Conservation (phyloP, 1,140 invertebrate genomes). For the Drosophila hydei region DNA sequence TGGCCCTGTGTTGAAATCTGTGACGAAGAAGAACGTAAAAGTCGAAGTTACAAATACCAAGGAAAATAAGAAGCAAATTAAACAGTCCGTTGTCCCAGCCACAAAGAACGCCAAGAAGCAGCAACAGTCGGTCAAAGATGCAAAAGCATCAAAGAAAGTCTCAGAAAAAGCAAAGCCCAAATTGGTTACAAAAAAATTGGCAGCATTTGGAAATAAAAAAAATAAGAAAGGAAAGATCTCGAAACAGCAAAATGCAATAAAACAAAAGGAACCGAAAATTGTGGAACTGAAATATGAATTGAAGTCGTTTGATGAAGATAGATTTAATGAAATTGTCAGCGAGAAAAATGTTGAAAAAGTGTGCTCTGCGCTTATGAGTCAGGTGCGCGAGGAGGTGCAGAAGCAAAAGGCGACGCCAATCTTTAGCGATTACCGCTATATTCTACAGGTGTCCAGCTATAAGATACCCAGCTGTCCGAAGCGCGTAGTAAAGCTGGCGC, state of each 20-base stretch:
- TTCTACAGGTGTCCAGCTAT: constrained; percentile 68
- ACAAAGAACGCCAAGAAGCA: constrained; percentile 25
- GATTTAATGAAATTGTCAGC: constrained; percentile 63
- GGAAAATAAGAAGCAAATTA: neutral
- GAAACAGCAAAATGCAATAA: constrained; percentile 10
- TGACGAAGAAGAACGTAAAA: neutral
- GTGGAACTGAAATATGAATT: constrained; percentile 50
- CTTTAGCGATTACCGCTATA: constrained; percentile 73
- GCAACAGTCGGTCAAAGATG: constrained; percentile 9
- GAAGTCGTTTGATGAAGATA: constrained; percentile 67
- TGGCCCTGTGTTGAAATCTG: neutral
- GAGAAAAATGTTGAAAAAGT: constrained; percentile 63
- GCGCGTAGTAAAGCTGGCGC: constrained; percentile 70
- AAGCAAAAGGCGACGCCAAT: constrained; percentile 63
- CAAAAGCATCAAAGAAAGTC: constrained; percentile 16
- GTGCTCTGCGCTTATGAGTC: constrained; percentile 59
- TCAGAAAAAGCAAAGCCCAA: neutral
- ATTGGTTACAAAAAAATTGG: neutral
- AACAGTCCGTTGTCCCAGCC: neutral
- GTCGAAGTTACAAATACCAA: too few species aligned
- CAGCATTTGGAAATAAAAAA: neutral
- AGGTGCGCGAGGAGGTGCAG: constrained; percentile 61
- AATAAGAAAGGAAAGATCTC: constrained; percentile 4
- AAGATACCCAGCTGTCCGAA: constrained; percentile 78
- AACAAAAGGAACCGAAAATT: constrained; percentile 18